Evolutionary conservation across 2,113 vertebrate genomes (phyloP), one percentile per base, ranked within the genome.

Genomic region (Aphelocoma coerulescens): DNA sequence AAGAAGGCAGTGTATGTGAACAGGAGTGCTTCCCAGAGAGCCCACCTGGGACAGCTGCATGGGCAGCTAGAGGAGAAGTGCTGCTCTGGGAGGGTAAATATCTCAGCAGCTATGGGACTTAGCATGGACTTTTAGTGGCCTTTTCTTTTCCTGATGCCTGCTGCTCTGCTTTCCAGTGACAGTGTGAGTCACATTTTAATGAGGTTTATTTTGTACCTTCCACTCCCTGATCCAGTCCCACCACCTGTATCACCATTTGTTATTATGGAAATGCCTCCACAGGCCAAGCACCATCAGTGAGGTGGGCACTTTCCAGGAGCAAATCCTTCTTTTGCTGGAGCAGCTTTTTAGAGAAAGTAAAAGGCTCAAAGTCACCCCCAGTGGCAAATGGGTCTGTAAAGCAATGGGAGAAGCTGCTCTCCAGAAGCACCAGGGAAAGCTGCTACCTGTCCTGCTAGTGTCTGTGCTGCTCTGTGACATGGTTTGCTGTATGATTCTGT

Each of bases 401-500:
- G 33, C 48, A 91, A 23, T 9, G 33, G 43, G 61, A 83, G 74
- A 52, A 78, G 33, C 37, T 73, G 49, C 33, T 82, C 32, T 83
- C 58, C 27, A 32, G 6, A 37, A 21, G 7, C 19, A 37, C 10
- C n/a, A 68, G 22, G 27, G 69, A 49, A 88, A 79, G 55, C 44
- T 72, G 41, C 39, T 67, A 39, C 7, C 13, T 41, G 22, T 51
- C 51, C 39, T 73, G 69, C 18, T 5, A 3, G 30, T 39, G 26
- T 46, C 71, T 1, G 3, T 44, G 32, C 30, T 44, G 41, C 52
- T 52, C 39, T 79, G 24, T 1, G 7, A 39, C 63, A 61, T 0
- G 1, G 30, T 39, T 61, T 79, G n/a, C 74, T 72, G 61, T 27
- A 10, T 1, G 11, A 26, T 1, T 35, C 41, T 0, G 0, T 24